A percentile compares a stretch with the other conserved stretches of the same genome.
Conservation (phyloP, 2,113 vertebrate species). For the Neofelis nebulosa region DNA sequence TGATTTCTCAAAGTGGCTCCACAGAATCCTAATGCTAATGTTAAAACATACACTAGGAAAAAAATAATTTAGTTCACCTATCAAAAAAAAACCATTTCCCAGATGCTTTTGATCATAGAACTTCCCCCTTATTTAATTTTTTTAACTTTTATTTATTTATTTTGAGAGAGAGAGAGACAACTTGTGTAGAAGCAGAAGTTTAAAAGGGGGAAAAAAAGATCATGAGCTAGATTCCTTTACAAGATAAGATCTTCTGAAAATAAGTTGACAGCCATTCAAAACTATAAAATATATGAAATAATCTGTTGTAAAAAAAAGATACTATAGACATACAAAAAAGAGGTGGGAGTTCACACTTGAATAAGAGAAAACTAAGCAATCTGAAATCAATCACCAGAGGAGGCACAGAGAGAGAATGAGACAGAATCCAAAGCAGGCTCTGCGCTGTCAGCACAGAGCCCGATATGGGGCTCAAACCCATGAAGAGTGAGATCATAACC, state of each 20-base stretch:
- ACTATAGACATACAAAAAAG: neutral
- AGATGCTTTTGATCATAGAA: neutral
- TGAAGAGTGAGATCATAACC: too few relatives aligned
- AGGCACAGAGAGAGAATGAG: too few relatives aligned
- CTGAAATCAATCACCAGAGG: neutral
- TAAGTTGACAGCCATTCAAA: neutral
- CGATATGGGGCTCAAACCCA: too few relatives aligned
- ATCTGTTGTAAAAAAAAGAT: neutral
- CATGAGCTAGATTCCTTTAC: neutral
- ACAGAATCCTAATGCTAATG: neutral
- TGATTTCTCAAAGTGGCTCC: neutral
- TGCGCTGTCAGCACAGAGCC: too few relatives aligned
- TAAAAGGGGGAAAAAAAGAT: neutral
- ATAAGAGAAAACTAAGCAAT: neutral
- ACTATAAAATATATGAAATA: neutral
- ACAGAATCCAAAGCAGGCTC: too few relatives aligned
- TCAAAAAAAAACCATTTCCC: neutral
- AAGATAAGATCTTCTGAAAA: constrained; percentile 26
- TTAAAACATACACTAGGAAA: neutral
- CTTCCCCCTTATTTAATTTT: neutral
- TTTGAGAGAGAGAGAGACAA: too few relatives aligned
- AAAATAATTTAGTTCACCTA: neutral
- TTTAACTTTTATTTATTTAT: too few relatives aligned
- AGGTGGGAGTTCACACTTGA: neutral
- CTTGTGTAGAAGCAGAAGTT: neutral